These are phyloP conservation scores for Forbesichthys agassizii DNA, from an alignment of 2,113 vertebrate genomes.

Conservation along the genomic window DNA sequence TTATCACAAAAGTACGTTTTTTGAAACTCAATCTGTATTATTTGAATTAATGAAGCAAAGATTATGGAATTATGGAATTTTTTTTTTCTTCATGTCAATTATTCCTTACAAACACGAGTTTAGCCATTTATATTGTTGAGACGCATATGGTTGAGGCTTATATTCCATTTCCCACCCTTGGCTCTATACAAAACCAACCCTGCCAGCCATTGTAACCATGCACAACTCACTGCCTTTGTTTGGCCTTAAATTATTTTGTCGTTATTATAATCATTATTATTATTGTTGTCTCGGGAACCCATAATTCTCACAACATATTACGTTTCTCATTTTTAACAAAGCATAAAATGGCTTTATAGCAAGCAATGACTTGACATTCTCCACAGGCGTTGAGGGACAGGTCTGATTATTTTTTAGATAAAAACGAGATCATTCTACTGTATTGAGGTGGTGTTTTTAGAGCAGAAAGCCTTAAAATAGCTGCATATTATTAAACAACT, in stretches of 20 bases:
- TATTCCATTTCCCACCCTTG: slow-evolving; percentile 5
- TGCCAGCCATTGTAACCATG: slow-evolving; percentile 18
- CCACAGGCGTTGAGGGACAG: not conserved
- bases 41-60: not conserved
- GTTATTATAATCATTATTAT: slow-evolving; percentile 26
- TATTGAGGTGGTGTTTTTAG: too few relatives aligned
- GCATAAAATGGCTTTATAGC: slow-evolving; percentile 41
- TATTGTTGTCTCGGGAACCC: slow-evolving; percentile 30
- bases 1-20: not conserved
- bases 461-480: too few relatives aligned
- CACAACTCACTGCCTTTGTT: slow-evolving; percentile 5
- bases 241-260: slow-evolving; percentile 26
- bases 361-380: slow-evolving; percentile 5
- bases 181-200: slow-evolving; percentile 13
- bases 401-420: not conserved
- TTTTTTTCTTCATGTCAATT: not conserved
- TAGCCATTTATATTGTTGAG: not conserved
- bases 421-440: too few relatives aligned
- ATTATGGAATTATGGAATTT: not conserved
- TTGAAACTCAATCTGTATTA: not conserved
- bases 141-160: slow-evolving; percentile 1
- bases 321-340: slow-evolving; percentile 26
- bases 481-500: too few relatives aligned
- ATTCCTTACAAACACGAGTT: not conserved
- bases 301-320: slow-evolving; percentile 31